A percentile compares a stretch with the other conserved stretches of the same genome.
These are phyloP conservation scores for Shargacucullia verbasci DNA, from an alignment of 2,888 invertebrate genomes.

Conservation along the genomic window DNA sequence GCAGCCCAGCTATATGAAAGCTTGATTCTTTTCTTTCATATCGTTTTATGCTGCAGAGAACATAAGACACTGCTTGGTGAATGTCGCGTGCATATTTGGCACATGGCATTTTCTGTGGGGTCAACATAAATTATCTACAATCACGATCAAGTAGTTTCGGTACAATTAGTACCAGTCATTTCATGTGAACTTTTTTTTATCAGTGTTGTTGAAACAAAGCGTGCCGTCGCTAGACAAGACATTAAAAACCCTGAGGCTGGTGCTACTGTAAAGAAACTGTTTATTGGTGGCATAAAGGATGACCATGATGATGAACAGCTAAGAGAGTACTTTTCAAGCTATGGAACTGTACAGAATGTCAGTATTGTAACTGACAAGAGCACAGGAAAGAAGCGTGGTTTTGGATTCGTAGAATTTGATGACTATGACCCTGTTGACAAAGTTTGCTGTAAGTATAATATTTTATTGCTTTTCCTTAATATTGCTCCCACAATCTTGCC, in stretches of 20 bases:
- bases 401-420: constrained; percentile 98
- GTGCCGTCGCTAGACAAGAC: constrained; percentile 98
- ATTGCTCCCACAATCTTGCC: constrained; percentile 82
- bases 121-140: too few relatives aligned
- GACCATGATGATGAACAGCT: constrained; percentile 97
- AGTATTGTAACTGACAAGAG: constrained; percentile 97
- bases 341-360: constrained; percentile 94
- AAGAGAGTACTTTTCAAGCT: constrained; percentile 94
- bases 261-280: constrained; percentile 97
- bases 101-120: constrained; percentile 86
- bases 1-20: constrained; percentile 86
- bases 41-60: constrained; percentile 84
- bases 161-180: too few relatives aligned
- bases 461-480: background rate
- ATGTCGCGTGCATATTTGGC: constrained; percentile 72
- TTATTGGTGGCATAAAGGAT: constrained; percentile 98
- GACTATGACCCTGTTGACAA: constrained; percentile 99
- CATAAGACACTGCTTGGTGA: constrained; percentile 81
- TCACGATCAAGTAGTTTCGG: too few relatives aligned
- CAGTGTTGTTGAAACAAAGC: constrained; percentile 98
- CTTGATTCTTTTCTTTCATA: constrained; percentile 71
- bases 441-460: constrained; percentile 94
- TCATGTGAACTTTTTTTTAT: constrained; percentile 6
- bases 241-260: constrained; percentile 98
- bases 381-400: constrained; percentile 97